Evolutionary conservation across 2,888 invertebrate species (phyloP).

Genomic region (Gryllus longicercus): DNA sequence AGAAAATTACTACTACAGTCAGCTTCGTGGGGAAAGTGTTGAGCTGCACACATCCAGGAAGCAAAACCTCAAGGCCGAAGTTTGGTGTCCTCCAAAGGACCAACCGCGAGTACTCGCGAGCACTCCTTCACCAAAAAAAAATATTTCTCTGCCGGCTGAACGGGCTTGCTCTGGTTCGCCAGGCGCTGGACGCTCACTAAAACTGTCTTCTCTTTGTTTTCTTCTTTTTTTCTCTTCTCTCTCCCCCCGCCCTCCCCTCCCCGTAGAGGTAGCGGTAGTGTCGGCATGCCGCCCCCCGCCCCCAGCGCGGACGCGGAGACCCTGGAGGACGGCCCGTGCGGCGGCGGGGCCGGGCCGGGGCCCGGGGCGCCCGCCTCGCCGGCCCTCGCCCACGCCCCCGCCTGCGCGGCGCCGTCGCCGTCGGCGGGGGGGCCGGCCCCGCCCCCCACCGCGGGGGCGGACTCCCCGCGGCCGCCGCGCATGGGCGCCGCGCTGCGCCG

Average conservation of each 20-base stretch:
- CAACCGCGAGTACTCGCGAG: too few species aligned
- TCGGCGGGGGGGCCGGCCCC: background rate
- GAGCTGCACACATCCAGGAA: too few species aligned
- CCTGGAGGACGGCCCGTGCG: background rate
- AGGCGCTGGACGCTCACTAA: background rate
- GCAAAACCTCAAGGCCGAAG: too few species aligned
- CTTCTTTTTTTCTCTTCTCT: background rate
- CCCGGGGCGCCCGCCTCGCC: background rate
- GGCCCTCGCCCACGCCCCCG: background rate
- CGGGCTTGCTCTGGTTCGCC: background rate
- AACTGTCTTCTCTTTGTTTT: background rate
- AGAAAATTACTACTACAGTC: too few species aligned
- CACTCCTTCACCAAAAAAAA: too few species aligned
- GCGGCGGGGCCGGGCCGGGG: background rate
- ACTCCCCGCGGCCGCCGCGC: background rate
- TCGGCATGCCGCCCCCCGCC: background rate
- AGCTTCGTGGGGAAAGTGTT: too few species aligned
- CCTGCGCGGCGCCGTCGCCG: background rate
- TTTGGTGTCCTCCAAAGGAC: too few species aligned
- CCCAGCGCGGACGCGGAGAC: background rate
- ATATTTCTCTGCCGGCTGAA: too few species aligned
- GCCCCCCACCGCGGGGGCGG: background rate
- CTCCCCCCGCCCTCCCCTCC: background rate
- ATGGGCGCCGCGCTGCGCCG: background rate
- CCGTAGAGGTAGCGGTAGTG: slow-evolving; percentile 1